These are phyloP conservation scores for Gymnobelideus leadbeateri DNA, from an alignment of 2,113 vertebrate genomes.

Conservation along the genomic window DNA sequence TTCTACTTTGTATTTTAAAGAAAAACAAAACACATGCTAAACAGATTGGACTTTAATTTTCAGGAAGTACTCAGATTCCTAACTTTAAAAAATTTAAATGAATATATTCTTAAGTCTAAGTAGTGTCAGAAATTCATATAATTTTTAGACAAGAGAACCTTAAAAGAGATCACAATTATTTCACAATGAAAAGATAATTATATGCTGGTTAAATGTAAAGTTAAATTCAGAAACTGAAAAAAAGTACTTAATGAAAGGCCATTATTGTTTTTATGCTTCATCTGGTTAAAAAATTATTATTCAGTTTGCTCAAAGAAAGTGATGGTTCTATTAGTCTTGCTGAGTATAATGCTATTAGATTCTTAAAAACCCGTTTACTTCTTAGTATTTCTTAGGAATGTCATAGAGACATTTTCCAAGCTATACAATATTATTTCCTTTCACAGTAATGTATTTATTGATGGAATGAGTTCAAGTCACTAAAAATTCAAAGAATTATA, in stretches of 20 bases:
- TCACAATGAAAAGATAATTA: constrained; percentile 76
- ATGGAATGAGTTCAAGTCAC: neutral
- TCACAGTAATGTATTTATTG: neutral
- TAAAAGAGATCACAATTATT: constrained; percentile 27
- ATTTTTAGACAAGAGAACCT: constrained; percentile 64
- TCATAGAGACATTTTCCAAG: neutral
- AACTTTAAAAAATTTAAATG: constrained; percentile 59
- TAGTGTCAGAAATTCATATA: constrained; percentile 59
- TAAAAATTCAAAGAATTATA: neutral
- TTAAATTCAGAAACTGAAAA: constrained; percentile 73
- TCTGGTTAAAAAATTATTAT: constrained; percentile 65
- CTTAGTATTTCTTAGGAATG: constrained; percentile 48
- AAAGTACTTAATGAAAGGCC: constrained; percentile 54
- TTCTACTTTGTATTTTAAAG: constrained; percentile 6
- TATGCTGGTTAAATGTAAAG: constrained; percentile 69
- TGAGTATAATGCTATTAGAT: constrained; percentile 16
- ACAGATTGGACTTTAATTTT: constrained; percentile 17
- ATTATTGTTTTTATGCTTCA: constrained; percentile 72
- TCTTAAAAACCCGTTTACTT: neutral
- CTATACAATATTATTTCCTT: neutral
- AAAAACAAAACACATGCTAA: neutral
- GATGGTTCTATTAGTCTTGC: constrained; percentile 7
- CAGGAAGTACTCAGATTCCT: constrained; percentile 5
- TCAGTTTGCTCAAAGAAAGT: constrained; percentile 37
- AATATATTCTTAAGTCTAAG: constrained; percentile 46